Conservation (phyloP, 2,888 invertebrate genomes). For the Caenorhabditis afra region DNA sequence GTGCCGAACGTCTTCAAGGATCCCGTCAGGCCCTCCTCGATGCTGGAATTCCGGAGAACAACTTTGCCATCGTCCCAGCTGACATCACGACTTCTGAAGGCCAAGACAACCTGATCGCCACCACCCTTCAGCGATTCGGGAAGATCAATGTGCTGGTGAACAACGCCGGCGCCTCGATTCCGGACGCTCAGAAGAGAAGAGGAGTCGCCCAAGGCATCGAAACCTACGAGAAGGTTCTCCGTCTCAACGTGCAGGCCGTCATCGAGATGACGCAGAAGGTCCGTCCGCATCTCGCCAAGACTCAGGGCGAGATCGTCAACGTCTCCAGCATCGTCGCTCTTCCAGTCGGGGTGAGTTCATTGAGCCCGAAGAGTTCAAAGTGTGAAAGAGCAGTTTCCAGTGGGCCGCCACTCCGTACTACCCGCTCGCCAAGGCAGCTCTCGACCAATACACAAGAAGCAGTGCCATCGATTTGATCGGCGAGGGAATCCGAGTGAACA, state of each 20-base stretch:
- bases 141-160: conserved; percentile 23
- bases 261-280: conserved; percentile 49
- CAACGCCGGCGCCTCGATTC: conserved; percentile 11
- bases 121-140: conserved; percentile 50
- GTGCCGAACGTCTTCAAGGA: conserved; percentile 15
- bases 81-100: conserved; percentile 37
- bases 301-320: conserved; percentile 54
- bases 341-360: conserved; percentile 25
- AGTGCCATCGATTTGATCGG: conserved; percentile 28
- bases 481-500: conserved; percentile 43
- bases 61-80: conserved; percentile 19
- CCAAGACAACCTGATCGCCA: conserved; percentile 40
- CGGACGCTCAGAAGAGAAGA: conserved; percentile 29
- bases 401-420: conserved; percentile 19
- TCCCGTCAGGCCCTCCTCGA: conserved; percentile 10
- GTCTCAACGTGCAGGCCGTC: conserved; percentile 48
- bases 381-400: conserved; percentile 5
- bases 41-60: conserved; percentile 10
- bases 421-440: conserved; percentile 30
- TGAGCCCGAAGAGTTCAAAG: background rate
- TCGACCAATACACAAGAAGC: conserved; percentile 42
- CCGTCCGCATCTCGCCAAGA: conserved; percentile 27
- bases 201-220: conserved; percentile 44
- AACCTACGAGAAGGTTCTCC: conserved; percentile 30
- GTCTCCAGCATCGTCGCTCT: conserved; percentile 51